Base-by-base conservation (phyloP, 2,888 invertebrate genomes). In the Andrena minutula region DNA sequence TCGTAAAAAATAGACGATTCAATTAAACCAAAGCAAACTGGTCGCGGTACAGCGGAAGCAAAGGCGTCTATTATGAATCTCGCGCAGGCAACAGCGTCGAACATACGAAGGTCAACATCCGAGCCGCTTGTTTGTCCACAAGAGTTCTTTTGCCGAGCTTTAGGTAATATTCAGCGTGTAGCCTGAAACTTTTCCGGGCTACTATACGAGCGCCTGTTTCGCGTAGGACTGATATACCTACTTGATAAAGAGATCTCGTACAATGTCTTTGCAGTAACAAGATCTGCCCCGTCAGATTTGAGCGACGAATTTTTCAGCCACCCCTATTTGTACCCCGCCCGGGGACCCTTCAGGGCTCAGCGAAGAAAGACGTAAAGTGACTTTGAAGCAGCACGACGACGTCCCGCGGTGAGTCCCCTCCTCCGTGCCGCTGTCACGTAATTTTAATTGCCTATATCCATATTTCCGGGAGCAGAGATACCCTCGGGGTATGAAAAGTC, bases 381-480 rank as follows among this genome's bases (percentile, higher is more conserved):
- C 68, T 88, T 84, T 78, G 51, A 82, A 82, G 79, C 58, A 56
- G 65, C 77, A 63, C 78, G 72, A 74, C 76, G 68, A 72, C 65
- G 82, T 78, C 75, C 35, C 71, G 51, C 58, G 56, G 58, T 75
- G 72, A 64, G 47, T 20, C 63, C 51, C 51, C 51, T 12, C 60
- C 51, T 12, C 51, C 70, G 53, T 70, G 68, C 66, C 71, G 69
- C 71, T 72, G 79, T 79, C 78, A 81, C 87, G 84, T 89, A 90
- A 90, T 90, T 90, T 88, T 89, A 90, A 90, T 90, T 90, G 90
- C 89, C 87, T 86, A 87, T 89, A 90, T 85, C 87, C 86, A 85
- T 86, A 87, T 86, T 90, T 86, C 86, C 86, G 84, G 82, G 66
- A 84, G 82, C 71, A 78, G 82, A 79, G 72, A 85, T 85, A 88